A percentile compares a stretch with the other conserved stretches of the same genome.
These are phyloP conservation scores for Rhagophthalmus giganteus DNA, from an alignment of 2,888 invertebrate genomes.

Conservation along the genomic window DNA sequence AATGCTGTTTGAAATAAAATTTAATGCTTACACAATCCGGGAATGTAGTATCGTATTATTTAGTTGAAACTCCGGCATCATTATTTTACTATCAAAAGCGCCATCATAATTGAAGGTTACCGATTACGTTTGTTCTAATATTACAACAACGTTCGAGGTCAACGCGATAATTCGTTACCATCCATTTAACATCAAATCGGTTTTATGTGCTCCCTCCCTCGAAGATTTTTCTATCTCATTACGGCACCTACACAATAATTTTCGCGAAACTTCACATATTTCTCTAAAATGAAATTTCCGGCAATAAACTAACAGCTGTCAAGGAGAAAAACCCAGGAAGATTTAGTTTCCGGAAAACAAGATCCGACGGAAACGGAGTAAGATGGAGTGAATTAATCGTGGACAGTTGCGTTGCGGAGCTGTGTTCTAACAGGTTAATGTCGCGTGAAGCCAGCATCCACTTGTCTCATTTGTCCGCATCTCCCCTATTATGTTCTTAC, in stretches of 20 bases:
- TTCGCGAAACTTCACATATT: no score
- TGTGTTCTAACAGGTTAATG: conserved; percentile 55
- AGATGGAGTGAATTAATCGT: conserved; percentile 48
- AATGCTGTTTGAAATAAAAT: no score
- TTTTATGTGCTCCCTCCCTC: neutral
- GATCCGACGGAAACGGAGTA: conserved; percentile 38
- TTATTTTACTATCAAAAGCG: no score
- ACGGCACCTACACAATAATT: no score
- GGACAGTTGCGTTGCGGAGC: conserved; percentile 44
- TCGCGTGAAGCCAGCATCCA: conserved; percentile 52
- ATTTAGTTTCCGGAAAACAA: conserved; percentile 44
- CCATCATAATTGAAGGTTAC: no score
- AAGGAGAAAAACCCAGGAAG: conserved; percentile 33
- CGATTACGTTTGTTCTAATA: no score
- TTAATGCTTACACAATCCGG: no score
- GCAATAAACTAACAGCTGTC: conserved; percentile 28
- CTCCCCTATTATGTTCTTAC: conserved; percentile 30
- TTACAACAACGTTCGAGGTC: no score
- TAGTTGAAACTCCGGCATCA: no score
- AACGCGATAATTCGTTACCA: no score
- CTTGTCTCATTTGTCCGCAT: conserved; percentile 51
- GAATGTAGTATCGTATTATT: no score
- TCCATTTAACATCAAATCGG: no score
- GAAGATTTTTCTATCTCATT: neutral
- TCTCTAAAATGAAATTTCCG: conserved; percentile 8